phyloP scores from a whole-genome alignment of 2,113 vertebrate species.

The Aix galericulata region DNA sequence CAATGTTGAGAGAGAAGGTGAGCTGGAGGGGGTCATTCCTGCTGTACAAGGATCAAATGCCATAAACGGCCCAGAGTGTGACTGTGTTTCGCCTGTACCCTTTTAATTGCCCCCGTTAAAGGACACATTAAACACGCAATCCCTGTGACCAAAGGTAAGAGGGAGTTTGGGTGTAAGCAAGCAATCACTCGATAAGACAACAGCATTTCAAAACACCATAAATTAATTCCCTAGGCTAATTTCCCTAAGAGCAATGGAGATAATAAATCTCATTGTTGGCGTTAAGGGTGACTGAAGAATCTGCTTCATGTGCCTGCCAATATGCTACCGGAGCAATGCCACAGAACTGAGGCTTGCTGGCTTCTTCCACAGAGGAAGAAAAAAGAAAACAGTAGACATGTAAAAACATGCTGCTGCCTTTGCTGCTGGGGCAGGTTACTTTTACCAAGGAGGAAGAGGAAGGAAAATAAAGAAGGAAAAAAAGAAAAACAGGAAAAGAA shows the following conservation, averaged over 20 bases:
- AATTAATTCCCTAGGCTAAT: slow-evolving; percentile 69
- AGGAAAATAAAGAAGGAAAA: background rate
- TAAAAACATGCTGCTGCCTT: background rate
- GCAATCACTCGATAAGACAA: slow-evolving; percentile 69
- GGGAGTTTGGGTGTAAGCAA: slow-evolving; percentile 65
- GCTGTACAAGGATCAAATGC: slow-evolving; percentile 72
- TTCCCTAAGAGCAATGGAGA: slow-evolving; percentile 50
- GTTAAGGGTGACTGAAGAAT: slow-evolving; percentile 46
- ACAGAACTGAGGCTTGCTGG: background rate
- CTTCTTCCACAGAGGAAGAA: background rate
- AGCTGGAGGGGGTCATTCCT: slow-evolving; percentile 57
- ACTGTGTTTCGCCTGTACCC: slow-evolving; percentile 48
- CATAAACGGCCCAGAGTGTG: slow-evolving; percentile 66
- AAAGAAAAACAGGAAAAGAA: background rate
- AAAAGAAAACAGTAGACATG: background rate
- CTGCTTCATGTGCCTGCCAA: background rate
- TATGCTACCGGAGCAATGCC: slow-evolving; percentile 14
- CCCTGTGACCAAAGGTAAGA: slow-evolving; percentile 79
- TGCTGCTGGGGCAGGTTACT: background rate
- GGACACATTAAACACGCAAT: slow-evolving; percentile 65
- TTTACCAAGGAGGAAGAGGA: background rate
- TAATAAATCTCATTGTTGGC: slow-evolving; percentile 66
- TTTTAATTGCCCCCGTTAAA: slow-evolving; percentile 65
- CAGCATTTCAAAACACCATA: slow-evolving; percentile 75
- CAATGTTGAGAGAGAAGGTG: slow-evolving; percentile 57